Evolutionary conservation across 2,113 vertebrate genomes (phyloP).

Genomic region (Zosterops japonicus): DNA sequence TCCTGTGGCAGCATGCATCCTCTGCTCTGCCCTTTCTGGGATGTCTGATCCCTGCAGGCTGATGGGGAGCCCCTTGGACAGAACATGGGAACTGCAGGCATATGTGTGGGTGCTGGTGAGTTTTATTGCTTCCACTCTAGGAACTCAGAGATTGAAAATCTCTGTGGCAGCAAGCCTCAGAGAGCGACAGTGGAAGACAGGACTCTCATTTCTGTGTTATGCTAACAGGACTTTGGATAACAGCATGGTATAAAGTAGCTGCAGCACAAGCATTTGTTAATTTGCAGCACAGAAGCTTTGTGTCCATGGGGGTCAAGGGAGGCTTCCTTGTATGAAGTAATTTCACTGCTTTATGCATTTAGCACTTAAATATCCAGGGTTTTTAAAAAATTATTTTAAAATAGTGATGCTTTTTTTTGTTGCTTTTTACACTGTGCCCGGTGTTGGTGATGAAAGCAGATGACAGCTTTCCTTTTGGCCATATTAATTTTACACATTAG

Average conservation of each 20-base stretch:
- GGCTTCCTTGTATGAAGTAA: neutral
- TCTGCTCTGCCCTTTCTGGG: neutral
- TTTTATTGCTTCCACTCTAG: neutral
- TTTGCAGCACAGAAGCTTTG: neutral
- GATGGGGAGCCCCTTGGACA: accelerated
- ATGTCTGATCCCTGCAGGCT: neutral
- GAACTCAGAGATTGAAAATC: neutral
- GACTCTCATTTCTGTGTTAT: neutral
- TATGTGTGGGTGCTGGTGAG: neutral
- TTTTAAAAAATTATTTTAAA: neutral
- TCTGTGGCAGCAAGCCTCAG: neutral
- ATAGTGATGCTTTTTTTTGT: neutral
- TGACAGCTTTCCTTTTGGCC: neutral
- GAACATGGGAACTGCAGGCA: accelerated
- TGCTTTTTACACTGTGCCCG: neutral
- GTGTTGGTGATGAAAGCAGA: neutral
- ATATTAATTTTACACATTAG: neutral
- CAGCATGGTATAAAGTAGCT: neutral
- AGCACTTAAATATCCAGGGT: neutral
- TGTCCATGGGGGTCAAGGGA: neutral
- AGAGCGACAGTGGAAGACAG: neutral
- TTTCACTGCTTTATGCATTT: neutral
- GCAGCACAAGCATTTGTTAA: neutral
- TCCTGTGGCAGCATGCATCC: neutral
- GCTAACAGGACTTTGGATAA: neutral